Evolutionary conservation across 2,888 invertebrate species (phyloP), one percentile per base, ranked within the genome.

Genomic region (Tenthredo scrophulariae): DNA sequence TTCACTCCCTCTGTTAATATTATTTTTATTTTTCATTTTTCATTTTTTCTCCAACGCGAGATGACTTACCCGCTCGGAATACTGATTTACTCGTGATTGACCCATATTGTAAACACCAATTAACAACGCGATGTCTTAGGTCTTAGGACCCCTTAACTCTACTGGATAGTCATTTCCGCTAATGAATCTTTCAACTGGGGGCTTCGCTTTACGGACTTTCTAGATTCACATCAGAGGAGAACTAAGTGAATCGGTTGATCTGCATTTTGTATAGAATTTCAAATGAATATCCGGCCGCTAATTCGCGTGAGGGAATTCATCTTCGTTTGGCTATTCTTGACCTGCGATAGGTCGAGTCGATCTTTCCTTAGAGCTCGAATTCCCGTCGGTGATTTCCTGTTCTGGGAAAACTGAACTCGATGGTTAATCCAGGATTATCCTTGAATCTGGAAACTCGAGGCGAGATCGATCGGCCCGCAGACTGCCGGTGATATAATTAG

Each of bases 51-150:
- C 43, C 10, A 6, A 74, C 9, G n/a, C n/a, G 6, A 74, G 9
- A 74, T 40, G 4, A 0, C n/a, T 43, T 40, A 13, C 46, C 43
- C 13, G 22, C 7, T 62, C 1, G 10, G 62, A 62, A 62, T 62
- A 62, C 10, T 62, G 26, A 62, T 62, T 62, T 62, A 70, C 13
- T 40, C 29, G 18, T 70, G 33, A 33, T 70, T 33, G 33, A 70
- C 70, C 37, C n/a, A 18, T 70, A 70, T 70, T 70, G 37, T 70
- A 40, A 37, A 70, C 70, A 70, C 37, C 70, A 70, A 70, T 70
- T 70, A n/a, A n/a, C n/a, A 70, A 6, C 70, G 37, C 9, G 18
- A 40, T 70, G 70, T 70, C n/a, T 6, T 40, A 70, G 46, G 70
- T 70, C 9, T 6, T 18, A 40, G 46, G 46, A 46, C 46, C 15